These are phyloP conservation scores for Parauchenoglanis punctatus DNA, from an alignment of 2,797 vertebrate species.

Conservation along the genomic window DNA sequence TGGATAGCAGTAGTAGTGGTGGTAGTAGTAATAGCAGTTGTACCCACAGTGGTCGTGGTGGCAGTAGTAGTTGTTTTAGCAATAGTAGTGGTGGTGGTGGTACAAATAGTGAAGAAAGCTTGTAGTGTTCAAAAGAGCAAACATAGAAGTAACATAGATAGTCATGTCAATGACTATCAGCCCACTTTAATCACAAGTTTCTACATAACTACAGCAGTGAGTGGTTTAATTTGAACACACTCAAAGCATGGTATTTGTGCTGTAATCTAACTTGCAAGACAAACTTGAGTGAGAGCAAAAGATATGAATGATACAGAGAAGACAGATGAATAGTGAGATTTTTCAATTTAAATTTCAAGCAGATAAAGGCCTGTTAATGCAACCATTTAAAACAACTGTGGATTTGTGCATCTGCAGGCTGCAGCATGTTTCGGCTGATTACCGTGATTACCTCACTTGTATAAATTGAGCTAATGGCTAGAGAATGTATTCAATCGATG, in stretches of 20 bases:
- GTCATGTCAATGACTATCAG: not conserved
- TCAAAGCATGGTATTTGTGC: not conserved
- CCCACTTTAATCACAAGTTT: not conserved
- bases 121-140: not conserved
- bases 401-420: slow-evolving; percentile 26
- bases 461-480: slow-evolving; percentile 38
- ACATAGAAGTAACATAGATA: too few species aligned
- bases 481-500: slow-evolving; percentile 30
- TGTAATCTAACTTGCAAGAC: not conserved
- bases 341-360: slow-evolving; percentile 46
- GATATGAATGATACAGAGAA: not conserved
- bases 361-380: slow-evolving; percentile 46
- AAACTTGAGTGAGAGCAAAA: not conserved
- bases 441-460: slow-evolving; percentile 37
- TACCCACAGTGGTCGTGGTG: not conserved
- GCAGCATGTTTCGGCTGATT: slow-evolving; percentile 33
- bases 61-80: not conserved
- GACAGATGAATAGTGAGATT: slow-evolving; percentile 42
- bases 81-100: not conserved
- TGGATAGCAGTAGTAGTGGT: too few species aligned
- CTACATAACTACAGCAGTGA: not conserved
- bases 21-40: not conserved
- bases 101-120: not conserved
- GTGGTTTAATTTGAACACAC: not conserved
- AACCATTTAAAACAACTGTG: slow-evolving; percentile 41